A percentile compares a stretch with the other conserved stretches of the same genome.
Evolutionary conservation across 2,797 vertebrate species (phyloP).

Genomic region (Xiphorhynchus erythropygius): DNA sequence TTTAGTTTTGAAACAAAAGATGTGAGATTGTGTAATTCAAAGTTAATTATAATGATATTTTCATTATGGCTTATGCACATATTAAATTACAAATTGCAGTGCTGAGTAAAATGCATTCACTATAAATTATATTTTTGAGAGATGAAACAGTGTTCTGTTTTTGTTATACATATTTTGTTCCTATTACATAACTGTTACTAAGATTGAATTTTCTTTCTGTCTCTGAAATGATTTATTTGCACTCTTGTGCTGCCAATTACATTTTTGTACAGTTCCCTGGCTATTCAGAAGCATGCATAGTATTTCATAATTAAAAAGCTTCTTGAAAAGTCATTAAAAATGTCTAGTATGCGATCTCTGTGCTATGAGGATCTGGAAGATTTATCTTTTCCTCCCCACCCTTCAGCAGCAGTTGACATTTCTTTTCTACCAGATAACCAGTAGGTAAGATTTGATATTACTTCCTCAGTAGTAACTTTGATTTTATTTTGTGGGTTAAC

Average conservation of each 20-base stretch:
- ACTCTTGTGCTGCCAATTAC: background rate
- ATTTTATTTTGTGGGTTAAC: background rate
- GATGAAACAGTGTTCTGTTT: background rate
- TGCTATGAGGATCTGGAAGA: background rate
- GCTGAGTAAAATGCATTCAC: slow-evolving; percentile 11
- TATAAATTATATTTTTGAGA: slow-evolving; percentile 25
- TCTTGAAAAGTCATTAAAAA: slow-evolving; percentile 36
- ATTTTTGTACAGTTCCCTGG: slow-evolving; percentile 21
- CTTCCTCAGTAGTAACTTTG: background rate
- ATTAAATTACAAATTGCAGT: slow-evolving; percentile 29
- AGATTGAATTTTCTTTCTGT: slow-evolving; percentile 34
- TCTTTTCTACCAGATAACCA: background rate
- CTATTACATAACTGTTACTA: slow-evolving; percentile 24
- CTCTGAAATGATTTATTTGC: slow-evolving; percentile 40
- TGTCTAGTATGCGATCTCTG: background rate
- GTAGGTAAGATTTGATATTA: background rate
- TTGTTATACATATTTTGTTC: slow-evolving; percentile 36
- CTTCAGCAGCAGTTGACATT: background rate
- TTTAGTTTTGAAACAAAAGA: slow-evolving; percentile 60
- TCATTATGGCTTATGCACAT: slow-evolving; percentile 20
- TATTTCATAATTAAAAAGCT: slow-evolving; percentile 52
- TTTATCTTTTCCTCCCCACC: background rate
- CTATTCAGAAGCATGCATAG: slow-evolving; percentile 17
- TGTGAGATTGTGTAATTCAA: slow-evolving; percentile 27
- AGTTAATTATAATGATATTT: slow-evolving; percentile 55